Evolutionary conservation across 92 coral and sea anemone species (phyloP).

Genomic region (Epizoanthus fatuus): DNA sequence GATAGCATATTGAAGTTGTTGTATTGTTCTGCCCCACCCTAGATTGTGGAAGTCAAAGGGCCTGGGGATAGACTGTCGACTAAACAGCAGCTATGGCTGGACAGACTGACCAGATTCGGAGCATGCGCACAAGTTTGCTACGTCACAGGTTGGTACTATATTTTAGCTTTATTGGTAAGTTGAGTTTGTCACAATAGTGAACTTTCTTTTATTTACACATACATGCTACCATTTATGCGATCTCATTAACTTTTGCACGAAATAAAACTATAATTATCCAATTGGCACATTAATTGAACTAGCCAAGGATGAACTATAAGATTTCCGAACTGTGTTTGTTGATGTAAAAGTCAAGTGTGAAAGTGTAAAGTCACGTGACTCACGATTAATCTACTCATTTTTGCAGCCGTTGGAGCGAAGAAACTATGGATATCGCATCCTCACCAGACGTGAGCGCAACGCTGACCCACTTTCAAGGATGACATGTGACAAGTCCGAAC

Average conservation of each 20-base stretch:
- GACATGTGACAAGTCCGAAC: no score
- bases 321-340: neutral
- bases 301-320: neutral
- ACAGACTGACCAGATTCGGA: conserved; percentile 79
- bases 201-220: no score
- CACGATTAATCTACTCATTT: neutral
- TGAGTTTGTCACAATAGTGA: no score
- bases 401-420: conserved; percentile 82
- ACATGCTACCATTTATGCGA: no score
- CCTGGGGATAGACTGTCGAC: conserved; percentile 97
- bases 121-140: conserved; percentile 93
- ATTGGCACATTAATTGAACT: neutral
- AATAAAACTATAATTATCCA: no score
- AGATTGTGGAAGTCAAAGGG: conserved; percentile 98
- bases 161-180: neutral
- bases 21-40: neutral
- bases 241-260: no score
- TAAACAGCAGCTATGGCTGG: conserved; percentile 95
- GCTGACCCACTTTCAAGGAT: neutral
- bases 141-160: conserved; percentile 85
- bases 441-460: neutral
- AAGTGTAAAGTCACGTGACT: neutral
- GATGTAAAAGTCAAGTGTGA: neutral
- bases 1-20: neutral
- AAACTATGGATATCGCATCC: conserved; percentile 47